Conservation (phyloP, 2,113 vertebrate species). For the Gadus macrocephalus region DNA sequence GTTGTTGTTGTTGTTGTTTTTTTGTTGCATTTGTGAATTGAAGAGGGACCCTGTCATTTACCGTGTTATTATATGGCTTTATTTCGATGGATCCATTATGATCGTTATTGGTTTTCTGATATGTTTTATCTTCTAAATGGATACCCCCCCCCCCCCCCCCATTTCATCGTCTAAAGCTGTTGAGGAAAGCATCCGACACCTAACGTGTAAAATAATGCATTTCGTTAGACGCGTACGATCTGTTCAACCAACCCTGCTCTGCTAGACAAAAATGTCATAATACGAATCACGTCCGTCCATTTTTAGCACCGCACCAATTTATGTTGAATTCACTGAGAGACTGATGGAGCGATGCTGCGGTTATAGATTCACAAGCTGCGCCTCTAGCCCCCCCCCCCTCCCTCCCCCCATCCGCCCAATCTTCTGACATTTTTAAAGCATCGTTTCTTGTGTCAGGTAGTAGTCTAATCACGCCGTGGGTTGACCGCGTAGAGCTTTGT, state of each 20-base stretch:
- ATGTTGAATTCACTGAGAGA: slow-evolving; percentile 47
- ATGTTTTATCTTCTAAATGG: slow-evolving; percentile 47
- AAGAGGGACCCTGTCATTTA: no score
- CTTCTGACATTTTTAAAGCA: slow-evolving; percentile 55
- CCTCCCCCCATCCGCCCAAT: slow-evolving; percentile 37
- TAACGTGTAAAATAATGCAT: slow-evolving; percentile 49
- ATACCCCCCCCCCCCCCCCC: slow-evolving; percentile 39
- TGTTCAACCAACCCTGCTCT: slow-evolving; percentile 18
- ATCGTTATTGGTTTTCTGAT: slow-evolving; percentile 32
- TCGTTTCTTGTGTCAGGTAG: slow-evolving; percentile 45
- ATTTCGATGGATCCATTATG: neutral
- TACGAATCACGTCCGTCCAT: slow-evolving; percentile 14
- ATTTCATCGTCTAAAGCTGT: slow-evolving; percentile 51
- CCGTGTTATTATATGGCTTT: no score
- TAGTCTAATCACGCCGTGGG: slow-evolving; percentile 38
- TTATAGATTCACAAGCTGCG: slow-evolving; percentile 59
- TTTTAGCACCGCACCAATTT: slow-evolving; percentile 55
- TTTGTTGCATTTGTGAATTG: slow-evolving; percentile 2
- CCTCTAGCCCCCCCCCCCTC: slow-evolving; percentile 26
- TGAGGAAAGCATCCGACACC: slow-evolving; percentile 41
- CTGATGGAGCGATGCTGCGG: slow-evolving; percentile 62
- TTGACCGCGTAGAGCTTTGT: slow-evolving; percentile 40
- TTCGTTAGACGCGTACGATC: slow-evolving; percentile 41
- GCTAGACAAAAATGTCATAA: no score
- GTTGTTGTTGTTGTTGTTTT: slow-evolving; percentile 8